Evolutionary conservation across 2,888 invertebrate genomes (phyloP), one percentile per base, ranked within the genome.

Genomic region (Orthonychiurus folsomi): DNA sequence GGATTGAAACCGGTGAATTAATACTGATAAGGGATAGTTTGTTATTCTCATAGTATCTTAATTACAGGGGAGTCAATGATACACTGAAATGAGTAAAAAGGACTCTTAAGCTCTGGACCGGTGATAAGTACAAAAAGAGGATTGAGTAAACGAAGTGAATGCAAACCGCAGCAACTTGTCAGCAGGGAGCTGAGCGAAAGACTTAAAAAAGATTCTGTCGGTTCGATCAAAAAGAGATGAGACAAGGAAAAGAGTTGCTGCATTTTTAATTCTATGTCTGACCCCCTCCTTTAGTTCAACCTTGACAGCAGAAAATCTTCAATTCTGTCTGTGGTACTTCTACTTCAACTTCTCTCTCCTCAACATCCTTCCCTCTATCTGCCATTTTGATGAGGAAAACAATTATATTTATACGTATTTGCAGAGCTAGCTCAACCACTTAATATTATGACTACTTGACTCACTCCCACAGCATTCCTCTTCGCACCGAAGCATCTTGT

Each of bases 141-240:
- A 50, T 50, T 50, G 59, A 59, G 53, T 59, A 59, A 59, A 59
- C 27, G 27, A 24, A 50, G 25, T 50, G 26, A 53, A 59, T 56
- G 28, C 25, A 3, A 26, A 28, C 12, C 27, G 27, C 56, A 26
- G 27, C 27, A 24, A 27, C 21, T 56, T n/a, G 48, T 58, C 58
- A 28, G 37, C 58, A 58, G 37, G 58, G 58, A 58, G 58, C 21
- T 2, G 5, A 21, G 25, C 12, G 47, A 58, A 58, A 24, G 47
- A 50, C 20, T 18, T 20, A 47, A 50, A 47, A 50, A 48, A 28
- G 28, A 37, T 5, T 18, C 21, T 52, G 59, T 59, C 59, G 59
- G 59, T 59, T 26, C 52, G 28, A 59, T 59, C 58, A 59, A 59
- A 59, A 59, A 50, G 59, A 50, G 59, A 52, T 53, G 59, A 58